phyloP scores from a whole-genome alignment of 2,888 invertebrate genomes.

The Macaria notata region DNA sequence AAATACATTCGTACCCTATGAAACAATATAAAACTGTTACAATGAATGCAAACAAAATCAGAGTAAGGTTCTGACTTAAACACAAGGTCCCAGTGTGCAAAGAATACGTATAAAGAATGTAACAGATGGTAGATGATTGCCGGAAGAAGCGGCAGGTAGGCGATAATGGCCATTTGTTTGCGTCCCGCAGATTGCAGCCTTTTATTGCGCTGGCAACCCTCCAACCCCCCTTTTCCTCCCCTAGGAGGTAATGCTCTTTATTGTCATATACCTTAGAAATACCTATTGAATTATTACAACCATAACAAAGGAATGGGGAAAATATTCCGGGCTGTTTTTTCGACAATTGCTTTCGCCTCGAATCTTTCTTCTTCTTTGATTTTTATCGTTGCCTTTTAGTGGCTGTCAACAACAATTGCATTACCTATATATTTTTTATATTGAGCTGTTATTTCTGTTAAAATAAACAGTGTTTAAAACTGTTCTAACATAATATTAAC shows the following conservation, averaged over 20 bases:
- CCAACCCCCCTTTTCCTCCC: neutral
- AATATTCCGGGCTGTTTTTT: neutral
- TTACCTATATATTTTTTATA: too few relatives aligned
- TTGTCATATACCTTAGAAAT: conserved; percentile 11
- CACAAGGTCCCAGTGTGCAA: too few relatives aligned
- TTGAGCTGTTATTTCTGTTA: too few relatives aligned
- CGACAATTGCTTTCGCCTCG: neutral
- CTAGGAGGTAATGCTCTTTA: conserved; percentile 3
- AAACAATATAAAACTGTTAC: too few relatives aligned
- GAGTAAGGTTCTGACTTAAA: neutral
- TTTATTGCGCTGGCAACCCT: conserved; percentile 18
- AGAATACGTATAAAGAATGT: neutral
- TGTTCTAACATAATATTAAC: too few relatives aligned
- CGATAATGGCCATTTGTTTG: conserved; percentile 20
- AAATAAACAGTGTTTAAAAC: too few relatives aligned
- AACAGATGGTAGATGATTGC: conserved; percentile 6
- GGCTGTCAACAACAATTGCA: too few relatives aligned
- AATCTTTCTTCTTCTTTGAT: too few relatives aligned
- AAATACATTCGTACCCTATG: too few relatives aligned
- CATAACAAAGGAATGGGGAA: conserved; percentile 5
- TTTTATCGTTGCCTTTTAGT: too few relatives aligned
- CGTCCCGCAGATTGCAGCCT: conserved; percentile 15
- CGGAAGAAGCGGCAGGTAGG: conserved; percentile 5
- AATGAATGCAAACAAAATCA: neutral
- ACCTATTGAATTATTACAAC: conserved; percentile 12